Evolutionary conservation across 2,797 vertebrate genomes (phyloP).

Genomic region (Rallus crepitans): DNA sequence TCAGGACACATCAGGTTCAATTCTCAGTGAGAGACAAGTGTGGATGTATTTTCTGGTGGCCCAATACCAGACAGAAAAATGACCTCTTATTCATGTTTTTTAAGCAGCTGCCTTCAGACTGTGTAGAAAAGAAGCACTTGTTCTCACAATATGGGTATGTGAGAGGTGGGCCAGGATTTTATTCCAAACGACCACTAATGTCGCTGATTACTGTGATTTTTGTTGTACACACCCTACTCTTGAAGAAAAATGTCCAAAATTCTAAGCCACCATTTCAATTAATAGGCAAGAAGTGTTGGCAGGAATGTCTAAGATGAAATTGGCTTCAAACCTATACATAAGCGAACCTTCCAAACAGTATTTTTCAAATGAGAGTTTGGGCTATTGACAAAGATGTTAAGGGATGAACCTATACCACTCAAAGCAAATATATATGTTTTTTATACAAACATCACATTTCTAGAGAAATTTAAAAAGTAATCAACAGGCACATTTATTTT

Average conservation of each 20-base stretch:
- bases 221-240: background rate
- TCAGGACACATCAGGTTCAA: background rate
- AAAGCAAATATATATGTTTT: background rate
- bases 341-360: background rate
- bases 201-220: background rate
- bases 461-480: background rate
- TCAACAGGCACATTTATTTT: background rate
- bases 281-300: background rate
- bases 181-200: background rate
- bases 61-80: background rate
- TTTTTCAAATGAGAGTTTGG: background rate
- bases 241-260: background rate
- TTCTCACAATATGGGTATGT: background rate
- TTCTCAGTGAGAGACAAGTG: background rate
- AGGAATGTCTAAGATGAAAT: background rate
- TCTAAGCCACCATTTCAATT: background rate
- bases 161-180: background rate
- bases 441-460: background rate
- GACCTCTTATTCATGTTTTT: background rate
- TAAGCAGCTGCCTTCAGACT: background rate
- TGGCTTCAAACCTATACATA: background rate
- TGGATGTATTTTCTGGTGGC: background rate
- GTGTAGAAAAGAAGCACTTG: background rate
- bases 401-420: background rate
- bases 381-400: background rate